A percentile compares a stretch with the other conserved stretches of the same genome.
Evolutionary conservation across 1,140 invertebrate genomes (phyloP).

Genomic region (Heliothis subflexa): DNA sequence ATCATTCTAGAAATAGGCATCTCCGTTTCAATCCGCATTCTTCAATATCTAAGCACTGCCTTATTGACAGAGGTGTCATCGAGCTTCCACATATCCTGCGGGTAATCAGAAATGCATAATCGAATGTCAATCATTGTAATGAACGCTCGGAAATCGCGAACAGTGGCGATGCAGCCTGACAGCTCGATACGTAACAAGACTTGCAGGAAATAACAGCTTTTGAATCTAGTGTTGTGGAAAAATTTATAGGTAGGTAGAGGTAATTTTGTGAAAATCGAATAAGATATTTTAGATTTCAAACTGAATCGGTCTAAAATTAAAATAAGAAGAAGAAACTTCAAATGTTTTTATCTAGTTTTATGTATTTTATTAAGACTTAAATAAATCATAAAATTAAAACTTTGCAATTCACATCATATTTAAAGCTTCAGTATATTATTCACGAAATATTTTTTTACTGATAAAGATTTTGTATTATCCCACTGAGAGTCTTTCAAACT

Average conservation of each 20-base stretch:
- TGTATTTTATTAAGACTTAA: no score
- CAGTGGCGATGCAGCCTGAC: constrained; percentile 3
- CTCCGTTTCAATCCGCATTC: constrained; percentile 1
- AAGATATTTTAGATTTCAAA: no score
- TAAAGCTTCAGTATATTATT: no score
- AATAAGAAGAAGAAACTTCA: not conserved
- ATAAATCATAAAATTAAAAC: no score
- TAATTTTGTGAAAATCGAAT: no score
- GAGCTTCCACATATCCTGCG: constrained; percentile 15
- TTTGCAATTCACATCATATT: no score
- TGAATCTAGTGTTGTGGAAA: not conserved
- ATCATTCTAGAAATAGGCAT: not conserved
- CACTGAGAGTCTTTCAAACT: no score
- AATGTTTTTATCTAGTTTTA: not conserved
- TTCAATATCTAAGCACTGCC: not conserved
- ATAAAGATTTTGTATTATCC: no score
- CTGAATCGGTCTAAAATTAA: not conserved
- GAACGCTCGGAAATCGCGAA: constrained; percentile 20
- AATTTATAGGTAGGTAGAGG: no score
- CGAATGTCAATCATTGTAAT: constrained; percentile 43
- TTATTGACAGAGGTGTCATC: constrained; percentile 2
- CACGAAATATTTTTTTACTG: no score
- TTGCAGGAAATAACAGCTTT: constrained; percentile 18
- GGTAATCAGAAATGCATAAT: constrained; percentile 38
- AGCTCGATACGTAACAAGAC: not conserved